phyloP scores from a whole-genome alignment of 2,113 vertebrate species.

The Monarcha castaneiventris region DNA sequence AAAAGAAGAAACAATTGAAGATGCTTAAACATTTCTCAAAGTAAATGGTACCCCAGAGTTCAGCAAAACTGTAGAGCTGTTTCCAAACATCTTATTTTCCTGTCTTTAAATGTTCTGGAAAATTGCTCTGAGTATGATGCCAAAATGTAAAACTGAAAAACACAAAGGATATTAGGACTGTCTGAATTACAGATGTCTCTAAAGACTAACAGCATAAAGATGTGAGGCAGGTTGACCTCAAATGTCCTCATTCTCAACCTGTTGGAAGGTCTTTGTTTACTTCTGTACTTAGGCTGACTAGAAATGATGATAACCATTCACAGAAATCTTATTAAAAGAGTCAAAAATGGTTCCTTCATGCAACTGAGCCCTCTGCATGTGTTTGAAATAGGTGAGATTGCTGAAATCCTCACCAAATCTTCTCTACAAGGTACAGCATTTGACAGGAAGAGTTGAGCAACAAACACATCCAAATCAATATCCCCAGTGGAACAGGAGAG shows the following conservation, averaged over 20 bases:
- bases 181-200: slow-evolving; percentile 74
- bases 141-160: slow-evolving; percentile 72
- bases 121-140: slow-evolving; percentile 49
- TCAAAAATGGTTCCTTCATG: neutral
- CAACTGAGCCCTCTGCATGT: neutral
- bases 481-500: neutral
- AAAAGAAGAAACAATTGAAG: slow-evolving; percentile 53
- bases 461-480: neutral
- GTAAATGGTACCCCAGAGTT: slow-evolving; percentile 32
- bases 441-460: neutral
- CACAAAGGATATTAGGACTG: slow-evolving; percentile 66
- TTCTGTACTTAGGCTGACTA: neutral
- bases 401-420: neutral
- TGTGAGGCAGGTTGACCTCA: slow-evolving; percentile 60
- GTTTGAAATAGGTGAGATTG: neutral
- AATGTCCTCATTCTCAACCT: slow-evolving; percentile 27
- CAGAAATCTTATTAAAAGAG: neutral
- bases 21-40: slow-evolving; percentile 44
- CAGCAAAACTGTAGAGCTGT: neutral
- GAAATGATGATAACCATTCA: neutral
- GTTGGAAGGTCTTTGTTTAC: neutral
- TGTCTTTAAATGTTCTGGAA: slow-evolving; percentile 64
- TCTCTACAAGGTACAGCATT: neutral
- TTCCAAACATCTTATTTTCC: slow-evolving; percentile 55
- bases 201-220: slow-evolving; percentile 66